Evolutionary conservation across 2,888 invertebrate genomes (phyloP), one percentile per base, ranked within the genome.

Genomic region (Cryptus viduatorius): DNA sequence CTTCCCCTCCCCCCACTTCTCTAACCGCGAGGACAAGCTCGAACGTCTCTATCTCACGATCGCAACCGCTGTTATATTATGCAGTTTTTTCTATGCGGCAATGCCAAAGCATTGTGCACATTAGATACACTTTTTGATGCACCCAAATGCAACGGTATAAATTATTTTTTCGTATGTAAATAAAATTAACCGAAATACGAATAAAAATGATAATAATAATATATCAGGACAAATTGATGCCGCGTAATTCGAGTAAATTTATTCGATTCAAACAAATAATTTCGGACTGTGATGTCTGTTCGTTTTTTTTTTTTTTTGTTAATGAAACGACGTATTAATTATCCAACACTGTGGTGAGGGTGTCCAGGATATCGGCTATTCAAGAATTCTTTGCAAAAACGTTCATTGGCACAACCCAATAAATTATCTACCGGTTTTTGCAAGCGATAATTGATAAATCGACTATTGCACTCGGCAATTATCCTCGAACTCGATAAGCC

Each of bases 11-110:
- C 8, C 37, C 37, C 37, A 37, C 37, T 37, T 19, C 42, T 42
- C 42, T 19, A 42, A 16, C 37, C 75, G 65, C 82, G 82, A 82
- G 79, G 82, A 75, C 82, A 76, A 68, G 78, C 84, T 46, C 44
- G 59, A 78, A 19, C 44, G 61, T 61, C 79, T 53, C 50, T 64
- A 64, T 65, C 61, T 72, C 72, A 19, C 31, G 19, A 16, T 48
- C 31, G 56, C 50, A 10, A 56, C 7, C 7, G 31, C 42, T n/a
- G 4, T 75, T 16, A 44, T 31, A 64, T 64, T 61, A 29, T 14
- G 5, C 59, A 61, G 29, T 14, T 61, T 61, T 61, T 61, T 14
- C 59, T 5, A 29, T n/a, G 12, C 5, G 14, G 16, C 16, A 42
- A 24, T 14, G 12, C 10, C 29, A 14, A 59, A 61, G 56, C 42